A percentile compares a stretch with the other conserved stretches of the same genome.
These are phyloP conservation scores for Erethizon dorsatum DNA, from an alignment of 2,797 vertebrate genomes.

Conservation along the genomic window DNA sequence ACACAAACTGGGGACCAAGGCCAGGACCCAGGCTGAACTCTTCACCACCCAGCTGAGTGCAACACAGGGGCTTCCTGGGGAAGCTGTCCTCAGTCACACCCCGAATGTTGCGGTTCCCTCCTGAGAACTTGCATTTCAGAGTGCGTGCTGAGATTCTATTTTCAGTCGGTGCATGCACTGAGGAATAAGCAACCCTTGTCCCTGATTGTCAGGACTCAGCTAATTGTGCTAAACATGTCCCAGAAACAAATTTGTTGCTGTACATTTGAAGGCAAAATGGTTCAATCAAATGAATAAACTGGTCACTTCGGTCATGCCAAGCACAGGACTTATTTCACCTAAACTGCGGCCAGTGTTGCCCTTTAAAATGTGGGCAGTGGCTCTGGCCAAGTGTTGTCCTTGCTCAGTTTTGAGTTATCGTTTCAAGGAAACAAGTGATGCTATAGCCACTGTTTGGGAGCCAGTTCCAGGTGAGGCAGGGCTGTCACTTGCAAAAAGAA, in stretches of 20 bases:
- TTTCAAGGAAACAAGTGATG: too few relatives aligned
- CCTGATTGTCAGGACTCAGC: not conserved
- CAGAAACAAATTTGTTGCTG: not conserved
- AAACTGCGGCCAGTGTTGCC: fast-evolving
- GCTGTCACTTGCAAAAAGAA: not conserved
- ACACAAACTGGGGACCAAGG: fast-evolving
- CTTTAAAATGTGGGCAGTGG: not conserved
- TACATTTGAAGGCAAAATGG: not conserved
- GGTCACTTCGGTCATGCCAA: too few relatives aligned
- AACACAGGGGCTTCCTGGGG: not conserved
- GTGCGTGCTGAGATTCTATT: not conserved
- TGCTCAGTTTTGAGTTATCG: not conserved
- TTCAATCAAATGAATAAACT: not conserved
- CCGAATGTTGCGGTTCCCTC: fast-evolving
- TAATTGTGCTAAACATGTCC: not conserved
- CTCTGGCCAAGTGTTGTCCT: fast-evolving
- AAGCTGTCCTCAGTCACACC: not conserved
- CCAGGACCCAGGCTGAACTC: fast-evolving
- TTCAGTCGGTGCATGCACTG: fast-evolving
- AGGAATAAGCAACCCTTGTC: not conserved
- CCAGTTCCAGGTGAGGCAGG: not conserved
- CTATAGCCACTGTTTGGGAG: fast-evolving
- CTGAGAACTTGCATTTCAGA: not conserved
- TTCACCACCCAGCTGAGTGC: fast-evolving
- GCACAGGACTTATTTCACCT: not conserved